Evolutionary conservation across 2,113 vertebrate genomes (phyloP).

Genomic region (Burhinus oedicnemus): DNA sequence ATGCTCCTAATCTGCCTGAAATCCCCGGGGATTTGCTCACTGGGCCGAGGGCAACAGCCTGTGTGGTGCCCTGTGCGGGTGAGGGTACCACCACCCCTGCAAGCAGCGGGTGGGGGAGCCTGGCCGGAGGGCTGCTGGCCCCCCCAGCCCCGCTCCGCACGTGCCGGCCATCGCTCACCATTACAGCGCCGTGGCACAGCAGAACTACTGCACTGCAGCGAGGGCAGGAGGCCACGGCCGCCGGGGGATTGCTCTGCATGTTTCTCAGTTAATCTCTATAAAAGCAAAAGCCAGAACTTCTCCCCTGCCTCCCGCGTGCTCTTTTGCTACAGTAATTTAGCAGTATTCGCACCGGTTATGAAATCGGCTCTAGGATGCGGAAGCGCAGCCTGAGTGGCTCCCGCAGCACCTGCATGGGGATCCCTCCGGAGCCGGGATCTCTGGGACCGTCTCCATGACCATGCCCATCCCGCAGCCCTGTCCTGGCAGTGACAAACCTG

Average conservation of each 20-base stretch:
- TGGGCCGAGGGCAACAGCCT: not conserved
- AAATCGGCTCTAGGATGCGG: not conserved
- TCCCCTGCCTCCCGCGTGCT: accelerated
- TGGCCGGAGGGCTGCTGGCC: accelerated
- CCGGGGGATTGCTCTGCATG: accelerated
- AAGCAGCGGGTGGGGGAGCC: not conserved
- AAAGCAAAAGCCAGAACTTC: not conserved
- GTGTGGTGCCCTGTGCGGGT: not conserved
- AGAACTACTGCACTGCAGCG: accelerated
- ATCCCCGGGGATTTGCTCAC: not conserved
- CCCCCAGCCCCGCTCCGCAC: not conserved
- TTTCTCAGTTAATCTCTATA: not conserved
- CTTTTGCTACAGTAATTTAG: not conserved
- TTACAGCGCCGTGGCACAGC: accelerated
- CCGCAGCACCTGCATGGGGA: accelerated
- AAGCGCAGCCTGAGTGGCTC: accelerated
- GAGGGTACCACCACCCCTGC: not conserved
- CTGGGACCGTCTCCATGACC: accelerated
- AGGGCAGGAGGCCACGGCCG: not conserved
- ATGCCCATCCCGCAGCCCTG: not conserved
- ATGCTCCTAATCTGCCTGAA: not conserved
- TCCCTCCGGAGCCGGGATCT: accelerated
- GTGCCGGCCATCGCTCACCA: not conserved
- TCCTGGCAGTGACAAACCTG: accelerated
- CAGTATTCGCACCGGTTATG: too few species aligned